Evolutionary conservation across 2,113 vertebrate species (phyloP).

Genomic region (Syngnathus scovelli): DNA sequence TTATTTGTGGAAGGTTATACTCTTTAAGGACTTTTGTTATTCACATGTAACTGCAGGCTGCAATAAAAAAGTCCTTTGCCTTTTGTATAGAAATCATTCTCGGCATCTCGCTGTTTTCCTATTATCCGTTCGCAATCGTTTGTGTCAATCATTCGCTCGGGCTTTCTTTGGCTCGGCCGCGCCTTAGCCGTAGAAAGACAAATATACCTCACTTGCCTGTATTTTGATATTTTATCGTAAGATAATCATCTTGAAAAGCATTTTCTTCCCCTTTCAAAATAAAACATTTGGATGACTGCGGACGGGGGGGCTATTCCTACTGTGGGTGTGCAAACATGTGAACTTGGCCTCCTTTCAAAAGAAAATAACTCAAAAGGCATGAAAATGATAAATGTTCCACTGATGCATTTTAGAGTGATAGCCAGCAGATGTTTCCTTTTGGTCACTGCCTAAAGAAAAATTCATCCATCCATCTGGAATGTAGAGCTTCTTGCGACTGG

Average conservation of each 20-base stretch:
- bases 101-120: background rate
- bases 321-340: conserved; percentile 1
- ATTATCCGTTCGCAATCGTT: background rate
- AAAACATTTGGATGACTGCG: conserved; percentile 58
- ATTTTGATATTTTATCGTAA: conserved; percentile 73
- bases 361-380: background rate
- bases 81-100: conserved; percentile 27
- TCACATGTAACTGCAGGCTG: conserved; percentile 13
- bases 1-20: background rate
- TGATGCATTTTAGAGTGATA: background rate
- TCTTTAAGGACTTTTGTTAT: background rate
- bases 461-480: background rate
- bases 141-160: conserved; percentile 11
- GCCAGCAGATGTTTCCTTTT: background rate
- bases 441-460: background rate
- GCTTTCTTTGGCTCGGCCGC: conserved; percentile 13
- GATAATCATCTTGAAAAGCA: conserved; percentile 52
- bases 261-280: conserved; percentile 58
- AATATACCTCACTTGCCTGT: conserved; percentile 78
- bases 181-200: conserved; percentile 55
- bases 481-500: background rate
- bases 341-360: conserved; percentile 2
- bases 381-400: background rate
- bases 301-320: conserved; percentile 1
- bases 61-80: conserved; percentile 13